Percentiles rank a stretch among this genome's conserved stretches.
These are phyloP conservation scores for Lamellibrachia luymesi DNA, from an alignment of 1,140 invertebrate species.

Conservation along the genomic window DNA sequence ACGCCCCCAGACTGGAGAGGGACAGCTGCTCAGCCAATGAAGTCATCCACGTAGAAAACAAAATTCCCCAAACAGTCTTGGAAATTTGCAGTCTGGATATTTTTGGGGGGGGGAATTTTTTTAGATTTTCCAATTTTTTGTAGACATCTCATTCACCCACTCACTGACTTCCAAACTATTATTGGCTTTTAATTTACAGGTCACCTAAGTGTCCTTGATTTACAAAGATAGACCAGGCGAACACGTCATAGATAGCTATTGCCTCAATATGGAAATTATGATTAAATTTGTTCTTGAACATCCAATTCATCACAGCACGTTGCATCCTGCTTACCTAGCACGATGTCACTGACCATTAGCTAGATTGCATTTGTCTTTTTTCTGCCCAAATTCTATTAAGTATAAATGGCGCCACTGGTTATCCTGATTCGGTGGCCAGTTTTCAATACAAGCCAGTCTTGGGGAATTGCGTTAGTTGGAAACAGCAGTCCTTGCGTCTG, in stretches of 20 bases:
- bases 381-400: neutral
- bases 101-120: neutral
- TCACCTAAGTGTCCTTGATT: neutral
- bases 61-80: no score
- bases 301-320: neutral
- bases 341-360: neutral
- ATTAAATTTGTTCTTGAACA: neutral
- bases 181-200: neutral
- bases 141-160: neutral
- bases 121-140: neutral
- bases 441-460: neutral
- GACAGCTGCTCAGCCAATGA: no score
- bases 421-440: neutral
- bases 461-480: neutral
- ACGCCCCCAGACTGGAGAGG: no score
- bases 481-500: neutral
- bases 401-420: neutral
- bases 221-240: neutral
- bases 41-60: no score
- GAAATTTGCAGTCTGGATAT: no score
- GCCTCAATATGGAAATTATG: neutral
- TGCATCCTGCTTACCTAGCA: neutral
- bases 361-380: neutral
- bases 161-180: neutral
- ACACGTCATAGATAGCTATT: neutral